Conservation (phyloP, 1,140 invertebrate species). For the Dysdera silvatica region DNA sequence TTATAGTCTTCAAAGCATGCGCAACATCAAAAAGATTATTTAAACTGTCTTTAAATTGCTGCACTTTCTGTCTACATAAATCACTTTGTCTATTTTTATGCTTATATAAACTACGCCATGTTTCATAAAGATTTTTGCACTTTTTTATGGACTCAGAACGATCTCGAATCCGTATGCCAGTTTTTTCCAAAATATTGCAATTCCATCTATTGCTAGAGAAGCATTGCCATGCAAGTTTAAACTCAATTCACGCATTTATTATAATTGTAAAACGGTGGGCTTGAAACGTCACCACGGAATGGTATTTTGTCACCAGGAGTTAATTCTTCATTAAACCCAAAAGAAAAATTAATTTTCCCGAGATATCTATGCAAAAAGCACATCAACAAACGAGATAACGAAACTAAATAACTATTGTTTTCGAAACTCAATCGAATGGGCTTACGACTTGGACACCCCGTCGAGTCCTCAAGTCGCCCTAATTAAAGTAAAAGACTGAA, state of each 20-base stretch:
- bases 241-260: background rate
- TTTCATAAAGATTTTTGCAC: background rate
- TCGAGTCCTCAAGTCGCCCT: too few relatives aligned
- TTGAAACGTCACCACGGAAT: background rate
- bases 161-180: background rate
- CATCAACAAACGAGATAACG: background rate
- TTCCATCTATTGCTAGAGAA: background rate
- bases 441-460: too few relatives aligned
- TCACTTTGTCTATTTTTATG: background rate
- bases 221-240: background rate
- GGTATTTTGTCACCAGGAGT: background rate
- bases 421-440: too few relatives aligned
- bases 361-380: background rate
- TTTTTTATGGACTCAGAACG: background rate
- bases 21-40: background rate
- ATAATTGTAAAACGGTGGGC: background rate
- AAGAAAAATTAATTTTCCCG: background rate
- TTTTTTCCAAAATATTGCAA: background rate
- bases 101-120: background rate
- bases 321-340: background rate
- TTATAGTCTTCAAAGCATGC: background rate
- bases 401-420: too few relatives aligned
- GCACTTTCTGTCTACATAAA: background rate
- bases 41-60: background rate
- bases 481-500: too few relatives aligned